Percentiles rank a stretch among this genome's conserved stretches.
phyloP scores from a whole-genome alignment of 2,113 vertebrate genomes.

The Actenoides hombroni region DNA sequence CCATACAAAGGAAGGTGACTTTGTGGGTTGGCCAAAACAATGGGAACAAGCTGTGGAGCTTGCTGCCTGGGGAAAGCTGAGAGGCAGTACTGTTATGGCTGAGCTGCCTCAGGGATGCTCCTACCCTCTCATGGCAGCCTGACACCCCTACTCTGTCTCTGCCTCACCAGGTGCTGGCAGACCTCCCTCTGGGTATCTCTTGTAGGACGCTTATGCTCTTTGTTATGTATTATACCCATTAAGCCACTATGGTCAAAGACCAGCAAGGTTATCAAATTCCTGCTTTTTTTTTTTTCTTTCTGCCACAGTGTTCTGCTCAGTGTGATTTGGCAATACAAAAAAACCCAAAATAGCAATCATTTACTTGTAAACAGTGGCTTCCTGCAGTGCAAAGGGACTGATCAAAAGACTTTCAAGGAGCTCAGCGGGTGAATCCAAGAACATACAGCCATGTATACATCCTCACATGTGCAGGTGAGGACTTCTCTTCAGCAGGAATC shows the following conservation, averaged over 20 bases:
- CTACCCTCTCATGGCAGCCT: not conserved
- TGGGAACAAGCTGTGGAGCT: not conserved
- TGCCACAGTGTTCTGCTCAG: not conserved
- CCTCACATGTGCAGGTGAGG: not conserved
- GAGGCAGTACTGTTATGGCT: fast-evolving
- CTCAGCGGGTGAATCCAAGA: not conserved
- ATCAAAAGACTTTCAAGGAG: not conserved
- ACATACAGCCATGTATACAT: not conserved
- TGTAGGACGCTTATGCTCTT: not conserved
- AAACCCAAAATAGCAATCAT: not conserved
- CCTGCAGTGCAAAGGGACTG: not conserved
- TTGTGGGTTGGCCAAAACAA: not conserved
- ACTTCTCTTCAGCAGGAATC: not conserved
- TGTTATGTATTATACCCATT: not conserved
- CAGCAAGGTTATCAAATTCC: not conserved
- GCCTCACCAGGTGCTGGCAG: no score
- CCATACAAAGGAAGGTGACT: not conserved
- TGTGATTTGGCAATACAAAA: not conserved
- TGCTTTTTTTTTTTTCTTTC: not conserved
- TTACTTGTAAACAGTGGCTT: not conserved
- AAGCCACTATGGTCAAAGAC: not conserved
- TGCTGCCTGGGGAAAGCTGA: not conserved
- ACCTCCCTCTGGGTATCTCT: not conserved
- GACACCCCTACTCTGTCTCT: not conserved
- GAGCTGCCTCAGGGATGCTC: not conserved